Evolutionary conservation across 2,113 vertebrate species (phyloP), one percentile per base, ranked within the genome.

Genomic region (Cichladusa arquata): DNA sequence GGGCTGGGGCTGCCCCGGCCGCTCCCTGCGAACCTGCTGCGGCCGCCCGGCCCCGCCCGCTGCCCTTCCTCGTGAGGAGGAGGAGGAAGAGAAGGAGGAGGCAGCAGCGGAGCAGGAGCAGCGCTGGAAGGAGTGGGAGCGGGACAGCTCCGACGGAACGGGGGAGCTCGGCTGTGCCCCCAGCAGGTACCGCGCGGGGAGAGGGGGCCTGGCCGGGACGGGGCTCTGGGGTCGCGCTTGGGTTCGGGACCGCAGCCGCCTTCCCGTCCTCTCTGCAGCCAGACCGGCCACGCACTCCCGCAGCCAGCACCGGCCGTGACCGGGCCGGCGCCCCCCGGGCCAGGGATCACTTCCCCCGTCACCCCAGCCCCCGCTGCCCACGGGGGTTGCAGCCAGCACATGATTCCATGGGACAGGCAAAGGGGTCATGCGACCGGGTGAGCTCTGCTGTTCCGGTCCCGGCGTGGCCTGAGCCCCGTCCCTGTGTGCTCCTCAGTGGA

Each of bases 381-480:
- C 24, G 25, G 29, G 57, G 3, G 11, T 24, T 12, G 9, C 45
- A 33, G 40, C 31, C 31, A 25, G 47, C 14, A 2, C 25, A 10
- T 11, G 53, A 11, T 16, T 33, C 31, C 29, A 1, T 4, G 51
- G 26, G 47, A 31, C 4, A 4, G 33, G 56, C 24, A 54, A 31
- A 42, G 47, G 1, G 17, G 31, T 18, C 2, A 2, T 51, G 51
- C 2, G 3, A 13, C 18, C 1, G 3, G 31, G 11, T 29, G 50
- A 66, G 65, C 56, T 94, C 50, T 33, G 22, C 36, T 44, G 22
- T 45, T 16, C 7, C 8, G 15, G 31, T 22, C 10, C 34, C 2
- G 3, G 36, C 18, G 22, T 34, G 45, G 42, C 29, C 33, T 18
- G 45, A 50, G 54, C 36, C 6, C 11, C 15, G 33, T 66, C 38